Conservation (phyloP, 2,888 invertebrate genomes). For the Mimas tiliae region DNA sequence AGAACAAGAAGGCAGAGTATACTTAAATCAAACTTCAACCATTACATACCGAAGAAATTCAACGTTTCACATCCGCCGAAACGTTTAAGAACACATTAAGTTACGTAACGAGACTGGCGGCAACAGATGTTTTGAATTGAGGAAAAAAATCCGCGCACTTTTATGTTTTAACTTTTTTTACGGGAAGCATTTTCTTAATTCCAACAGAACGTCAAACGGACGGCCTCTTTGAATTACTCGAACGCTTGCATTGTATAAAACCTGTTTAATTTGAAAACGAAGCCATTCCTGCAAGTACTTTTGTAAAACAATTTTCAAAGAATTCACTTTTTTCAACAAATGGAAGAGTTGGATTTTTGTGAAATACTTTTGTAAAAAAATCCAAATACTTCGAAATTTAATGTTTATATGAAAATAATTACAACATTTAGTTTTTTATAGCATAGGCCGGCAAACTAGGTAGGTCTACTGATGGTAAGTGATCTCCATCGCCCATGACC, state of each 20-base stretch:
- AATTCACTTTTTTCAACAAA: neutral
- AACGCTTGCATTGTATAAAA: conserved; percentile 12
- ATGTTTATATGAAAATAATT: too few relatives aligned
- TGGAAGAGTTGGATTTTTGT: neutral
- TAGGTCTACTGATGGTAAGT: too few relatives aligned
- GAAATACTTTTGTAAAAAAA: neutral
- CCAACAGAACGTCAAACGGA: conserved; percentile 7
- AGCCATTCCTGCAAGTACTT: neutral
- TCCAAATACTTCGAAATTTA: neutral
- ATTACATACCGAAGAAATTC: neutral
- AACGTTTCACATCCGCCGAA: neutral
- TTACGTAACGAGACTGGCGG: neutral
- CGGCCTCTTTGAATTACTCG: neutral
- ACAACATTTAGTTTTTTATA: too few relatives aligned
- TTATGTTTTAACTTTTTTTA: conserved; percentile 21
- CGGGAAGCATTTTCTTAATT: conserved; percentile 19
- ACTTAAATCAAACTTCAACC: neutral
- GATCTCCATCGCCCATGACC: too few relatives aligned
- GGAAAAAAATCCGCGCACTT: conserved; percentile 13
- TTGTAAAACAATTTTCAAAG: conserved; percentile 7
- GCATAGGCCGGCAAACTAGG: too few relatives aligned
- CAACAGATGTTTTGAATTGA: conserved; percentile 20
- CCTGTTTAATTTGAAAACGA: conserved; percentile 5
- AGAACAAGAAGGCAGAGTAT: neutral
- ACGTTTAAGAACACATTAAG: neutral